Evolutionary conservation across 2,797 vertebrate genomes (phyloP), one percentile per base, ranked within the genome.

Genomic region (Chrosomus eos): DNA sequence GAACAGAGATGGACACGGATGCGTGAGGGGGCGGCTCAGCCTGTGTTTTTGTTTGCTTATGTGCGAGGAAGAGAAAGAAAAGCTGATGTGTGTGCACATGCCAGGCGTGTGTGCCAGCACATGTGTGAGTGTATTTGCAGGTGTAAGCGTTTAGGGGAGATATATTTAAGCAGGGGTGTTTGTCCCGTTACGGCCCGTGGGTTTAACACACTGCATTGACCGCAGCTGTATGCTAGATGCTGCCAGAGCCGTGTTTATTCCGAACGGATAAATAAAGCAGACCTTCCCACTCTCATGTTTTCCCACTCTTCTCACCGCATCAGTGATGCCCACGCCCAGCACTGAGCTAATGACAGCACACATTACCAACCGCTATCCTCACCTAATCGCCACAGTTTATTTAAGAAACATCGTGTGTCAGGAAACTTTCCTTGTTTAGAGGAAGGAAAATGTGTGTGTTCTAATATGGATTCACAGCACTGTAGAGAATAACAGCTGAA

Each of bases 391-490:
- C 21, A 23, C 43, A 62, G 51, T 81, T 75, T 81, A 75, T 67
- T 87, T 77, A 83, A 67, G 67, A 85, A 83, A 70, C 86, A 53
- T 87, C 31, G 79, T 60, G 72, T 55, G 55, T 83, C 86, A 81
- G 80, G 40, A 66, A 45, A 55, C 68, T 78, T 45, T 81, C 80
- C 45, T 67, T 38, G 23, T 51, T 60, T 55, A 51, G 28, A 51
- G 40, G 55, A 58, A 51, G 40, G 13, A 51, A 64, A 74, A 55
- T 16, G 45, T 48, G 40, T 1, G 23, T 45, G 53, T 43, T 66
- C 31, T 78, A 36, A 66, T 72, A 14, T 58, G 38, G 28, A 68
- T 40, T 23, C 53, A 38, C 43, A 74, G 67, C 28, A 48, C 73
- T 71, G 70, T 14, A 36, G 85, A 58, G 58, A 77, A 72, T 21